phyloP scores from a whole-genome alignment of 2,888 invertebrate genomes.

The Dusona sp. region DNA sequence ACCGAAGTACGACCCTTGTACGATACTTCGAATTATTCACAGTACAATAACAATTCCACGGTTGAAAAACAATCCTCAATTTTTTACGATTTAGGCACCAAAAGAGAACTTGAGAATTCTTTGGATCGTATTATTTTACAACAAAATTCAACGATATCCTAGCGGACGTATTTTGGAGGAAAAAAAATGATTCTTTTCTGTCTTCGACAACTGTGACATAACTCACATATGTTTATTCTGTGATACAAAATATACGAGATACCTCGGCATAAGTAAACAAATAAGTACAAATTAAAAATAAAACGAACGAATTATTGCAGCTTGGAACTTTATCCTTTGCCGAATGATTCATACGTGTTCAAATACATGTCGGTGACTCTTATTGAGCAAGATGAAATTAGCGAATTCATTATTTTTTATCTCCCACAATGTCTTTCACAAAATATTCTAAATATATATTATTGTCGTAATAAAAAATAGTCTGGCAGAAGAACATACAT shows the following conservation, averaged over 20 bases:
- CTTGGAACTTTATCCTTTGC: conserved; percentile 16
- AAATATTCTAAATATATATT: not conserved
- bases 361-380: not conserved
- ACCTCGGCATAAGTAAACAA: conserved; percentile 28
- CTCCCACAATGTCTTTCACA: conserved; percentile 12
- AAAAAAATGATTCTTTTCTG: not conserved
- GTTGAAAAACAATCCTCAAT: not conserved
- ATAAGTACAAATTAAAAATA: conserved; percentile 45
- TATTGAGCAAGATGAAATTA: conserved; percentile 19
- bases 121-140: conserved; percentile 14
- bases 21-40: conserved; percentile 21
- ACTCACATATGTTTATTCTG: conserved; percentile 34
- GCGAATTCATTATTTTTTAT: not conserved
- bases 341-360: not conserved
- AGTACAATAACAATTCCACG: not conserved
- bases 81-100: conserved; percentile 22
- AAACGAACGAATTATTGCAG: conserved; percentile 15
- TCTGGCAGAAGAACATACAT: conserved; percentile 40
- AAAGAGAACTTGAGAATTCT: not conserved
- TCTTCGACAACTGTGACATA: conserved; percentile 18
- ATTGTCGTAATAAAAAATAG: conserved; percentile 37
- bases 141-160: conserved; percentile 5
- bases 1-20: conserved; percentile 17
- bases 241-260: conserved; percentile 55
- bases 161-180: not conserved